These are phyloP conservation scores for Dysdera silvatica DNA, from an alignment of 1,140 invertebrate genomes.

Conservation along the genomic window DNA sequence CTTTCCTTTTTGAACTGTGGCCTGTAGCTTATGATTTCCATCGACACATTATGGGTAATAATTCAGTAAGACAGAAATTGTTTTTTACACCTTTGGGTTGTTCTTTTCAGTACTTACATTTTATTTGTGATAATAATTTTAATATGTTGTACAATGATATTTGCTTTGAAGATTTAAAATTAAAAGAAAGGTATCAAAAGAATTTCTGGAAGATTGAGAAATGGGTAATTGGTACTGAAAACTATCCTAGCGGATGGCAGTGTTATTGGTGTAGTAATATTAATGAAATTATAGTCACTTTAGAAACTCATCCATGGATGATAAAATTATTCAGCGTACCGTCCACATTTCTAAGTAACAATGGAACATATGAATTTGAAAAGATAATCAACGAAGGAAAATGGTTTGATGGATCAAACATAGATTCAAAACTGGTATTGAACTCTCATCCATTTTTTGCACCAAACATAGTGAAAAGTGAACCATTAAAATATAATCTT, in stretches of 20 bases:
- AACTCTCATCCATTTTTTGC: conserved; percentile 7
- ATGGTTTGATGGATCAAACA: neutral
- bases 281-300: neutral
- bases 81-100: conserved; percentile 15
- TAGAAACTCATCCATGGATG: neutral
- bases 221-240: conserved; percentile 3
- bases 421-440: neutral
- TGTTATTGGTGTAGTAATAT: conserved; percentile 14
- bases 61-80: neutral
- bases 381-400: neutral
- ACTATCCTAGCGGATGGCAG: conserved; percentile 18
- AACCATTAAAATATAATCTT: neutral
- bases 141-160: conserved; percentile 1
- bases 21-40: conserved; percentile 21
- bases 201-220: neutral
- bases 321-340: neutral
- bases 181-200: neutral
- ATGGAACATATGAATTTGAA: conserved; percentile 8
- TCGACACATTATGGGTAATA: conserved; percentile 5
- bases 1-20: conserved; percentile 21
- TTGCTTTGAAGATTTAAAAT: neutral
- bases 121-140: conserved; percentile 15
- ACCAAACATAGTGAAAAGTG: conserved; percentile 4
- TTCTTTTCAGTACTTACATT: conserved; percentile 12
- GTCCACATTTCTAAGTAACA: neutral